Evolutionary conservation across 2,888 invertebrate genomes (phyloP).

Genomic region (Drosophila monieri): DNA sequence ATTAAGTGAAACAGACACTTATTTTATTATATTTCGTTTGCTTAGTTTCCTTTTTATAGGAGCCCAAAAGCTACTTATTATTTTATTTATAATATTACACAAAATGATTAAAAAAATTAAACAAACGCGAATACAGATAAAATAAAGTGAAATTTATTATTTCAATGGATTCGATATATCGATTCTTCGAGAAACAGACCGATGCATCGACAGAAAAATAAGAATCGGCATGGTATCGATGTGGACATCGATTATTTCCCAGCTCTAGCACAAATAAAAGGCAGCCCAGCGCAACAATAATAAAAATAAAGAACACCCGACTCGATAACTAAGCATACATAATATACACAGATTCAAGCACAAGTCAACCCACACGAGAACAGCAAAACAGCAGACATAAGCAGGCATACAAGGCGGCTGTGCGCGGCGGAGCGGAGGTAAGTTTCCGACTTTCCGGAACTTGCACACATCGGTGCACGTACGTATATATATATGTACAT

Average conservation of each 20-base stretch:
- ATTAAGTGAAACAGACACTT: not conserved
- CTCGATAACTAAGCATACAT: constrained; percentile 29
- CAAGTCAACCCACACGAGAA: constrained; percentile 9
- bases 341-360: constrained; percentile 21
- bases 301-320: constrained; percentile 32
- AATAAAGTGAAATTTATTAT: too few relatives aligned
- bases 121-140: too few relatives aligned
- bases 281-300: constrained; percentile 23
- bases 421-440: constrained; percentile 24
- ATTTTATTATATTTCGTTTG: too few relatives aligned
- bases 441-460: constrained; percentile 21
- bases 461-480: constrained; percentile 19
- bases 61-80: too few relatives aligned
- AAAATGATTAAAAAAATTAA: too few relatives aligned
- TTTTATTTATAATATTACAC: too few relatives aligned
- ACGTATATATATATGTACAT: constrained; percentile 9
- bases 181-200: too few relatives aligned
- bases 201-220: too few relatives aligned
- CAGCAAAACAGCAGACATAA: constrained; percentile 8
- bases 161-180: too few relatives aligned
- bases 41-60: too few relatives aligned
- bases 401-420: constrained; percentile 39
- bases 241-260: too few relatives aligned
- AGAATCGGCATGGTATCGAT: too few relatives aligned
- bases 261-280: constrained; percentile 9